These are phyloP conservation scores for Porites cylindrica DNA, from an alignment of 92 coral and sea anemone species.

Conservation along the genomic window DNA sequence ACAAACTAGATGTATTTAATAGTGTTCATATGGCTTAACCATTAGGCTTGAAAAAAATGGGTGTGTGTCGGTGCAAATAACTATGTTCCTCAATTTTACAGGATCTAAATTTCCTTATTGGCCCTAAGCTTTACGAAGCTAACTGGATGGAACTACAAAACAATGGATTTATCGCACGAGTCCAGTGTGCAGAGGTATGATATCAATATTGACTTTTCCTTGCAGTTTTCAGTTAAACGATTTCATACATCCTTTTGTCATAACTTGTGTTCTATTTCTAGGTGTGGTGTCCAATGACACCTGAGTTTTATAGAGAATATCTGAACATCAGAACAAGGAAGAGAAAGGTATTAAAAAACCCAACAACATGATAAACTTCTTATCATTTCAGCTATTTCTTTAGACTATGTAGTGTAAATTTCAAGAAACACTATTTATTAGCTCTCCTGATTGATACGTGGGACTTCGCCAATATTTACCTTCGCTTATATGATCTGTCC, in stretches of 20 bases:
- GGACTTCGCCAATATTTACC: no score
- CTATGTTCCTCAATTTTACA: not conserved
- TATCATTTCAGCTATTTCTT: no score
- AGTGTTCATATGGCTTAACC: no score
- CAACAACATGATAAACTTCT: not conserved
- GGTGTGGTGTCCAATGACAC: constrained; percentile 99
- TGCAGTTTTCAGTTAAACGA: not conserved
- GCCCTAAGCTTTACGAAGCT: constrained; percentile 98
- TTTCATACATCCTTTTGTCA: not conserved
- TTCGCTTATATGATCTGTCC: no score
- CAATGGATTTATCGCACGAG: constrained; percentile 96
- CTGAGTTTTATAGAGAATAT: constrained; percentile 97
- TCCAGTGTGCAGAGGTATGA: constrained; percentile 97
- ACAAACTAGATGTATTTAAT: not conserved
- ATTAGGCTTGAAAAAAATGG: no score
- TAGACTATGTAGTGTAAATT: no score
- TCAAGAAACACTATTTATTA: no score
- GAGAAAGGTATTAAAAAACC: constrained; percentile 73
- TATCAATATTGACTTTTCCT: not conserved
- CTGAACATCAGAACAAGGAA: constrained; percentile 87
- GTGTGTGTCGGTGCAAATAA: not conserved
- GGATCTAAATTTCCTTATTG: constrained; percentile 97
- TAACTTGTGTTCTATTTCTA: constrained; percentile 17
- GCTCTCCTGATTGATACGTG: no score
- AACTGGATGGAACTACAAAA: constrained; percentile 99